Conservation (phyloP, 2,113 vertebrate species). For the Bothrops jararaca region DNA sequence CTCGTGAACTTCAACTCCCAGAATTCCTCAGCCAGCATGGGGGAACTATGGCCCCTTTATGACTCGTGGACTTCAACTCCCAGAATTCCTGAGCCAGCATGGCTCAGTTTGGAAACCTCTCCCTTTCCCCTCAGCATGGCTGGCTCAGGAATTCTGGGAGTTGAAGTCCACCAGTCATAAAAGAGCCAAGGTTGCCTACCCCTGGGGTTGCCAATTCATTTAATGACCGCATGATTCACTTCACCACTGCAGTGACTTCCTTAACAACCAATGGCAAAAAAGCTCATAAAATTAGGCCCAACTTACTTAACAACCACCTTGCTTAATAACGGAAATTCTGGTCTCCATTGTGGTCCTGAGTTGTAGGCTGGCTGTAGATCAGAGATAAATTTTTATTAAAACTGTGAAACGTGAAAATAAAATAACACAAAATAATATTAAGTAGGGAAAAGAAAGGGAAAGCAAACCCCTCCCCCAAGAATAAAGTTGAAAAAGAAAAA, state of each 20-base stretch:
- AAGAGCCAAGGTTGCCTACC: too few relatives aligned
- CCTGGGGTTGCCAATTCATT: not conserved
- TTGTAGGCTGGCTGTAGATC: not conserved
- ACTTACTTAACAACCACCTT: not conserved
- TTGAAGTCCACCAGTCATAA: too few relatives aligned
- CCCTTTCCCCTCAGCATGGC: too few relatives aligned
- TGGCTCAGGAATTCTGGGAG: too few relatives aligned
- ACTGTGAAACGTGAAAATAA: not conserved
- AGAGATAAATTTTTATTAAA: not conserved
- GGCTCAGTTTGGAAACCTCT: too few relatives aligned
- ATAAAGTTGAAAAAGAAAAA: not conserved
- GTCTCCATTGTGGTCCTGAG: not conserved
- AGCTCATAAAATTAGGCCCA: not conserved
- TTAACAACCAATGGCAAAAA: not conserved
- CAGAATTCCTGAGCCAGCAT: too few relatives aligned
- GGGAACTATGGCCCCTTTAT: too few relatives aligned
- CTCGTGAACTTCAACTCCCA: too few relatives aligned
- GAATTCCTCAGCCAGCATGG: too few relatives aligned
- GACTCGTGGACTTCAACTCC: too few relatives aligned
- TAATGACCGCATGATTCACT: not conserved
- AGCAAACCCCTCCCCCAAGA: not conserved
- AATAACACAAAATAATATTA: not conserved
- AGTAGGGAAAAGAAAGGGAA: not conserved
- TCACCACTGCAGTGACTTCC: not conserved
- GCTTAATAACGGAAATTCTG: not conserved